Percentiles rank a stretch among this genome's conserved stretches.
phyloP scores from a whole-genome alignment of 2,888 invertebrate species.

The Stegana nigrithorax region DNA sequence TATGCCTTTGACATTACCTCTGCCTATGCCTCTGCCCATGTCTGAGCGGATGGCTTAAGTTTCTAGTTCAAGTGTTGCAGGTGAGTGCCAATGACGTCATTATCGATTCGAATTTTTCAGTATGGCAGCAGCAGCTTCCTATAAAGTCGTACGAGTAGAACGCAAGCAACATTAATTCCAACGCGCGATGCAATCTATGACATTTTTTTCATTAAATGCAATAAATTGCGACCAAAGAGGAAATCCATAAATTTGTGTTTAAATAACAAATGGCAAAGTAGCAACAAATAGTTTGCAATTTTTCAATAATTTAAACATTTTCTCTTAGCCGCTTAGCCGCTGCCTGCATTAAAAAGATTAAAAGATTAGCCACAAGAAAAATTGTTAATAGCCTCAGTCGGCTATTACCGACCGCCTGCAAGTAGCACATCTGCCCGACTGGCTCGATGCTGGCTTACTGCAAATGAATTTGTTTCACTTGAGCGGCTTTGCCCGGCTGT shows the following conservation, averaged over 20 bases:
- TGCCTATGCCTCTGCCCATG: too few species aligned
- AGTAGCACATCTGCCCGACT: too few species aligned
- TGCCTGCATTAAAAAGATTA: conserved; percentile 38
- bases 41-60: too few species aligned
- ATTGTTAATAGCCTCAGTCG: conserved; percentile 50
- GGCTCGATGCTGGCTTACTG: too few species aligned
- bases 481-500: conserved; percentile 17
- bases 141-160: conserved; percentile 27
- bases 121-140: background rate
- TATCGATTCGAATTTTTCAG: background rate
- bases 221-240: conserved; percentile 30
- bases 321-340: conserved; percentile 3
- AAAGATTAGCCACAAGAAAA: conserved; percentile 51
- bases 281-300: conserved; percentile 1
- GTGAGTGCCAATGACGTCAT: conserved; percentile 6
- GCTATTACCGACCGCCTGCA: conserved; percentile 21
- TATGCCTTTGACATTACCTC: too few species aligned
- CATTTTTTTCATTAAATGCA: conserved; percentile 51
- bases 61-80: background rate
- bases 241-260: background rate
- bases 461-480: conserved; percentile 56
- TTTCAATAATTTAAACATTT: conserved; percentile 17
- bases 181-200: conserved; percentile 52
- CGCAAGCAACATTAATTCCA: conserved; percentile 2
- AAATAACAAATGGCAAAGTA: background rate